Percentiles rank a stretch among this genome's conserved stretches.
Evolutionary conservation across 2,888 invertebrate genomes (phyloP).

Genomic region (Phasia obesa): DNA sequence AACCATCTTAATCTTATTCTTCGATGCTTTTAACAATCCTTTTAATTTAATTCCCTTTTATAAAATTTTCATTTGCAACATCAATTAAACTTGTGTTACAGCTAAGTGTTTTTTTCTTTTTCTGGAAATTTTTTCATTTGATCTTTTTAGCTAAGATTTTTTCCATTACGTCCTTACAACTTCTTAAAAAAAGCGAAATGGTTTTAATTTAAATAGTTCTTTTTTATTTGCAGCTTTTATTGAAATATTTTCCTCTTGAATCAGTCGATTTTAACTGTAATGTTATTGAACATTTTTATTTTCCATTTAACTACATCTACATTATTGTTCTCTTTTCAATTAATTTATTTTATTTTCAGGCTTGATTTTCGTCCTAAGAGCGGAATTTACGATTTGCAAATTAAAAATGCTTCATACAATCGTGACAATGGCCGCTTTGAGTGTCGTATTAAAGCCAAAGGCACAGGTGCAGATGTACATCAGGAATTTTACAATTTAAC

Average conservation of each 20-base stretch:
- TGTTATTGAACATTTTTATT: constrained; percentile 27
- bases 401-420: constrained; percentile 94
- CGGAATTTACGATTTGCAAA: constrained; percentile 94
- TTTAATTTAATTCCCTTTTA: constrained; percentile 1
- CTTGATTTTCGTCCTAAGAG: constrained; percentile 90
- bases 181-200: neutral
- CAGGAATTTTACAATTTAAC: constrained; percentile 92
- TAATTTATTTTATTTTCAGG: constrained; percentile 83
- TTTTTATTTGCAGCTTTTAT: constrained; percentile 3
- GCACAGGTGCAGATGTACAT: constrained; percentile 92
- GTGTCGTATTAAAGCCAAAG: constrained; percentile 92
- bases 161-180: neutral
- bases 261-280: constrained; percentile 21
- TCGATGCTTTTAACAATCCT: neutral
- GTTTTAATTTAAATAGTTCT: neutral
- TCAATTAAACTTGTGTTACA: constrained; percentile 15
- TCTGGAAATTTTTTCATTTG: neutral
- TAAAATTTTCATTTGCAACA: constrained; percentile 3
- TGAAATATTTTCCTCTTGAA: constrained; percentile 5
- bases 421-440: constrained; percentile 96
- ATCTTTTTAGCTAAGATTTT: too few relatives aligned
- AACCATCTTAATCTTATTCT: constrained; percentile 14
- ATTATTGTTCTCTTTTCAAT: constrained; percentile 8
- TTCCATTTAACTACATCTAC: constrained; percentile 26
- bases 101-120: neutral